Evolutionary conservation across 2,797 vertebrate genomes (phyloP).

Genomic region (Acridotheres tristis): DNA sequence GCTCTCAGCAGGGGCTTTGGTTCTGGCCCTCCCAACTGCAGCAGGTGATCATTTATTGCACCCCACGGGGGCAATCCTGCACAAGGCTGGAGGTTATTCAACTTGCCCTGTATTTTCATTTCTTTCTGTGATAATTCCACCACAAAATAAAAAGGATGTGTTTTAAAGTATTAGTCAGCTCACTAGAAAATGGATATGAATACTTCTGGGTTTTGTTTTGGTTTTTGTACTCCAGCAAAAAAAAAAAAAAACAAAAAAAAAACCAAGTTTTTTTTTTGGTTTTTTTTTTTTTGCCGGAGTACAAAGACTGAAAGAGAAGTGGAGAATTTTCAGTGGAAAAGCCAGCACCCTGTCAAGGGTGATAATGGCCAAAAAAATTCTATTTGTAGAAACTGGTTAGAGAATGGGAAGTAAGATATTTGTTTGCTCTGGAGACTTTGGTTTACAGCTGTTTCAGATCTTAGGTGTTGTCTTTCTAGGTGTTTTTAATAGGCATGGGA

Average conservation of each 20-base stretch:
- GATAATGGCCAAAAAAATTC: not conserved
- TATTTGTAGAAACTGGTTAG: not conserved
- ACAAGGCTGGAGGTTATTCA: not conserved
- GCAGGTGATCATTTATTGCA: not conserved
- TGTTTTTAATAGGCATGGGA: not conserved
- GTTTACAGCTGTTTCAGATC: not conserved
- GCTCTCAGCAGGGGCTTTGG: not conserved
- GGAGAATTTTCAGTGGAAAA: not conserved
- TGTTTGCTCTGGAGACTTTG: not conserved
- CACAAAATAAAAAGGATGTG: not conserved
- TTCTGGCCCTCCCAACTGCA: not conserved
- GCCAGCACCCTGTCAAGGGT: not conserved
- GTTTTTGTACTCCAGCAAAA: fast-evolving
- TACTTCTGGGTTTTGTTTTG: not conserved
- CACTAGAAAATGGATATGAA: not conserved
- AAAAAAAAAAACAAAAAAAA: no score
- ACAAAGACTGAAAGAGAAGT: not conserved
- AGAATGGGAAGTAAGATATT: not conserved
- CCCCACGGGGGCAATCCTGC: not conserved
- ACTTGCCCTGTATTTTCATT: not conserved
- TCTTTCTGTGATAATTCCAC: not conserved
- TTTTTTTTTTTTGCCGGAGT: not conserved
- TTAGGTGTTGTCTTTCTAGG: not conserved
- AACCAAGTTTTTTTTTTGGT: not conserved
- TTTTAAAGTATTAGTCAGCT: not conserved